These are phyloP conservation scores for Nesidiocoris tenuis DNA, from an alignment of 2,888 invertebrate species.

Conservation along the genomic window DNA sequence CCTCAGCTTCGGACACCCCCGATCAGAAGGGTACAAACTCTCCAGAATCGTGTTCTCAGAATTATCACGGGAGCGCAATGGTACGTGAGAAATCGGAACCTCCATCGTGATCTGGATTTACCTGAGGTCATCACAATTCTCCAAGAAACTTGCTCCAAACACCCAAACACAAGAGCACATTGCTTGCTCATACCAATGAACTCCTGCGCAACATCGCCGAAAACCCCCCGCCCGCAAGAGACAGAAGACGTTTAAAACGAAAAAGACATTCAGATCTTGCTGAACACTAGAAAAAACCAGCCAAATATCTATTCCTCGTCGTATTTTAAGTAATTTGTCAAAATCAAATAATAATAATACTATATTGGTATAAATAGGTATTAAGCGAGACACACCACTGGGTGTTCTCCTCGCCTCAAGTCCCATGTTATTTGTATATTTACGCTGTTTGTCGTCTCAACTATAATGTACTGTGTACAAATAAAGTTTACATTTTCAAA, in stretches of 20 bases:
- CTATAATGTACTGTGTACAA: too few relatives aligned
- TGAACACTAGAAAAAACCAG: background rate
- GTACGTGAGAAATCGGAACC: background rate
- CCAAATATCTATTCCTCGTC: too few relatives aligned
- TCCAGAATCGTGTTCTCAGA: background rate
- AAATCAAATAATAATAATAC: too few relatives aligned
- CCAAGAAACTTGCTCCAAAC: background rate
- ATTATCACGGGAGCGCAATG: constrained; percentile 16
- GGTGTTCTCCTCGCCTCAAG: too few relatives aligned
- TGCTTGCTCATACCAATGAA: background rate
- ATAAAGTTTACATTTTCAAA: too few relatives aligned
- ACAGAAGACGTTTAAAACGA: background rate
- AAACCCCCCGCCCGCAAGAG: background rate
- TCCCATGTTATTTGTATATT: too few relatives aligned
- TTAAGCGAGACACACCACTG: too few relatives aligned
- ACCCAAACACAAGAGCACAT: background rate
- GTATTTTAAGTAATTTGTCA: too few relatives aligned
- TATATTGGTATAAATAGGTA: too few relatives aligned
- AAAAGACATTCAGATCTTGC: background rate
- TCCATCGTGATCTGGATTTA: constrained; percentile 1
- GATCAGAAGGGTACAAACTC: constrained; percentile 9
- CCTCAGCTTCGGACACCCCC: constrained; percentile 28
- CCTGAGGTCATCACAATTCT: background rate
- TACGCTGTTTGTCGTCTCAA: too few relatives aligned
- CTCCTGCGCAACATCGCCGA: background rate